phyloP scores from a whole-genome alignment of 2,113 vertebrate genomes.

The Chamaea fasciata region DNA sequence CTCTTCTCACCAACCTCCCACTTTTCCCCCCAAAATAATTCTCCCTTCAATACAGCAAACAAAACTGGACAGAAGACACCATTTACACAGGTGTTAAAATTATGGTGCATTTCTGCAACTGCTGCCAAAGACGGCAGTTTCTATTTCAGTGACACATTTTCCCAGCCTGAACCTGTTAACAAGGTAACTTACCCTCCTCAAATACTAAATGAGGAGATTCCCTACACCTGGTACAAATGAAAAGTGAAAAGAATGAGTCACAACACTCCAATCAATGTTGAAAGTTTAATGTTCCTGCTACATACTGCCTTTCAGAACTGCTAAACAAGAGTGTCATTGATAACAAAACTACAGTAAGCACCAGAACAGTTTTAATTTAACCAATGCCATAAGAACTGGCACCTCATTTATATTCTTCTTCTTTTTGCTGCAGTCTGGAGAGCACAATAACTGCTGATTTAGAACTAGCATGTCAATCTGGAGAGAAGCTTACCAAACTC shows the following conservation, averaged over 20 bases:
- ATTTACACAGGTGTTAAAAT: neutral
- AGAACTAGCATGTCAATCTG: neutral
- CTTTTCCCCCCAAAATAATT: neutral
- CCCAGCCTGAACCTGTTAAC: neutral
- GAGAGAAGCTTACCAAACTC: neutral
- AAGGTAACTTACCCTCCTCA: neutral
- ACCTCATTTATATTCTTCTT: neutral
- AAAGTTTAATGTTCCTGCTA: conserved; percentile 52
- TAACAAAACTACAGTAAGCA: conserved; percentile 15
- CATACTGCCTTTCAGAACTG: conserved; percentile 26
- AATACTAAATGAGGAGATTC: neutral
- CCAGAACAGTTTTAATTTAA: conserved; percentile 9
- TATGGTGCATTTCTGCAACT: neutral
- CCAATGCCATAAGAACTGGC: neutral
- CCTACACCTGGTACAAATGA: neutral
- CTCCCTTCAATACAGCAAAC: neutral
- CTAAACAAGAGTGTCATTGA: neutral
- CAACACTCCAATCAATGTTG: neutral
- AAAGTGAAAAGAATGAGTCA: conserved; percentile 19
- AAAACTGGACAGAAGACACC: neutral
- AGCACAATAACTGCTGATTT: neutral
- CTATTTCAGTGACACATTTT: neutral
- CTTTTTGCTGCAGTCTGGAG: neutral
- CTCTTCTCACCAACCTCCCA: neutral
- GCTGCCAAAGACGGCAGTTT: neutral